Evolutionary conservation across 2,888 invertebrate genomes (phyloP).

Genomic region (Salpingus planirostris): DNA sequence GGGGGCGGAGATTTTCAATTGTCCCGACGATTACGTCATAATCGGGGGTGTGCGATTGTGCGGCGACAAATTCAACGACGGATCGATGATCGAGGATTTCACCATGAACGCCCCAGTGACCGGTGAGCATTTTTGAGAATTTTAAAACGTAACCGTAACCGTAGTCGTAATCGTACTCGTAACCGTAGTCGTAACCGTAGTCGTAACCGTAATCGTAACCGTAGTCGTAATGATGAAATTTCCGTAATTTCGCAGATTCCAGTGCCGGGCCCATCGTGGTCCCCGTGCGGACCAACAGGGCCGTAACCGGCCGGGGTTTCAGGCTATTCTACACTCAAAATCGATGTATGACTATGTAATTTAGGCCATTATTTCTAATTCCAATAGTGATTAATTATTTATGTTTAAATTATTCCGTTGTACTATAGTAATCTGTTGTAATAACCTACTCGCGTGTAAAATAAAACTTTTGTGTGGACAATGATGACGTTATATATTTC

Average conservation of each 20-base stretch:
- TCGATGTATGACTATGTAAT: conserved; percentile 42
- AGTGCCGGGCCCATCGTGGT: conserved; percentile 62
- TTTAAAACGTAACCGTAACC: not conserved
- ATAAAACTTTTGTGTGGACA: too few relatives aligned
- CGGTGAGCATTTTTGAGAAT: conserved; percentile 38
- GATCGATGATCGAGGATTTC: conserved; percentile 52
- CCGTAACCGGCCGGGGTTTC: conserved; percentile 61
- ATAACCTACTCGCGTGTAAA: too few relatives aligned
- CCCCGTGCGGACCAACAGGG: conserved; percentile 57
- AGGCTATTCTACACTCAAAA: conserved; percentile 61
- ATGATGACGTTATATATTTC: too few relatives aligned
- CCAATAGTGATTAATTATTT: too few relatives aligned
- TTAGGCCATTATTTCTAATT: too few relatives aligned
- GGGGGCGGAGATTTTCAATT: conserved; percentile 65
- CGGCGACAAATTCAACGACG: conserved; percentile 67
- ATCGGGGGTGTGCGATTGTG: conserved; percentile 62
- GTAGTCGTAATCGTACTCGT: too few relatives aligned
- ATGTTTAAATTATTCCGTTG: too few relatives aligned
- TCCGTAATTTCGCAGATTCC: conserved; percentile 45
- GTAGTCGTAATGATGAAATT: too few relatives aligned
- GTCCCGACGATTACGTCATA: conserved; percentile 65
- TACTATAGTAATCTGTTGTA: too few relatives aligned
- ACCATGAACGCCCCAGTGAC: conserved; percentile 60
- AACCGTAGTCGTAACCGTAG: too few relatives aligned
- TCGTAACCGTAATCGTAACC: too few relatives aligned